phyloP scores from a whole-genome alignment of 2,113 vertebrate species.

The Rhabdornis inornatus region DNA sequence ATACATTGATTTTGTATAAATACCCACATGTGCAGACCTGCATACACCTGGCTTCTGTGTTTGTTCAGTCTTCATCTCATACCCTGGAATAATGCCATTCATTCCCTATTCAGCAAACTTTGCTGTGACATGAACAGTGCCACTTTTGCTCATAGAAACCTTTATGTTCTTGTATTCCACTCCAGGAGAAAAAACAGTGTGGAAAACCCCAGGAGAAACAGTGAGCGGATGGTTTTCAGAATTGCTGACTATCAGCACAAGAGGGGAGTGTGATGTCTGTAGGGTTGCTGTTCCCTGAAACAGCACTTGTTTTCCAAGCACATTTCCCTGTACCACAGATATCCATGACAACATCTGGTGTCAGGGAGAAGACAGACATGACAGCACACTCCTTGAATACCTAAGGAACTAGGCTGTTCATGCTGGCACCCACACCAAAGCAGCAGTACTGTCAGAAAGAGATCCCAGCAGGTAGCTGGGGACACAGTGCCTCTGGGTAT shows the following conservation, averaged over 20 bases:
- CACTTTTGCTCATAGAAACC: background rate
- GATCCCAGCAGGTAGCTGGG: background rate
- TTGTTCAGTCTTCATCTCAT: background rate
- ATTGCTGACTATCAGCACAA: background rate
- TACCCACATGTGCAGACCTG: background rate
- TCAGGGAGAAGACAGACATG: background rate
- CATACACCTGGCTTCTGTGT: background rate
- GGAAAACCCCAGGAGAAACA: background rate
- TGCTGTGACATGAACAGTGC: background rate
- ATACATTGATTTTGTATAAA: background rate
- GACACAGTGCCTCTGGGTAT: background rate
- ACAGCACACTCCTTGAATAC: background rate
- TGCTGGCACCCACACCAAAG: background rate
- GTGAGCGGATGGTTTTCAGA: background rate
- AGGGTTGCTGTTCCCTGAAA: background rate
- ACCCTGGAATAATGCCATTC: background rate
- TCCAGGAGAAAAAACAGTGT: background rate
- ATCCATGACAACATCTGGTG: constrained; percentile 11
- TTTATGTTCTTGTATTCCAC: background rate
- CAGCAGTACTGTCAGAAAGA: background rate
- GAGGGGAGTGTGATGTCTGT: background rate
- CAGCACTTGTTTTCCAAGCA: background rate
- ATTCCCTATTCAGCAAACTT: background rate
- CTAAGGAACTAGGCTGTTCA: background rate
- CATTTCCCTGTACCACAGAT: background rate